Conservation (phyloP, 2,113 vertebrate species). For the Gymnarchus niloticus region DNA sequence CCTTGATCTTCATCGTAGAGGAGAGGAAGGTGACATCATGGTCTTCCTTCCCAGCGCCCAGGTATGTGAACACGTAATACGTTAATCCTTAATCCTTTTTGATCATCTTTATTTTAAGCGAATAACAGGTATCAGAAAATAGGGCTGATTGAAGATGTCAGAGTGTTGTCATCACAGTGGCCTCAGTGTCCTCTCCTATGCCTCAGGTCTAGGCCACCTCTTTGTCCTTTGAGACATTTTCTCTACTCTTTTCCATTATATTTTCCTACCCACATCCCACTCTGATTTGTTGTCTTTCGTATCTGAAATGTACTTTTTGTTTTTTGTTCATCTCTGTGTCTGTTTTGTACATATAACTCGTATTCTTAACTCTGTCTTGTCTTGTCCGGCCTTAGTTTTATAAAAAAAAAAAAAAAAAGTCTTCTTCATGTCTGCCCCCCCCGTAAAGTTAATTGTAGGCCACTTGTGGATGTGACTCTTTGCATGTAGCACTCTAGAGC, state of each 20-base stretch:
- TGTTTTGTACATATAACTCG: too few species aligned
- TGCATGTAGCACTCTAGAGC: not conserved
- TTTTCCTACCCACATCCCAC: not conserved
- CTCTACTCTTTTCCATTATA: not conserved
- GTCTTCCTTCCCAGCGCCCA: conserved; percentile 73
- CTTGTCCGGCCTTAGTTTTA: too few species aligned
- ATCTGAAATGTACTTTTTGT: not conserved
- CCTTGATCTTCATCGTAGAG: conserved; percentile 65
- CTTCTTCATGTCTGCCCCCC: not conserved
- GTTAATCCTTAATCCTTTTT: not conserved
- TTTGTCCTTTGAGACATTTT: not conserved
- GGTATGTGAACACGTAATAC: conserved; percentile 48
- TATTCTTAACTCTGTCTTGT: too few species aligned
- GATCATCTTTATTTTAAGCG: too few species aligned
- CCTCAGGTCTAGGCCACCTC: not conserved
- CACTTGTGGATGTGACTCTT: not conserved
- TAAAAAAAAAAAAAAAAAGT: too few species aligned
- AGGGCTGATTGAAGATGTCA: not conserved
- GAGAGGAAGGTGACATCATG: conserved; percentile 65
- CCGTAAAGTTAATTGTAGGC: too few species aligned
- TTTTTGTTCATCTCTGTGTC: too few species aligned
- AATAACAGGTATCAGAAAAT: too few species aligned
- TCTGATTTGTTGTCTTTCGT: not conserved
- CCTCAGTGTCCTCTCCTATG: not conserved
- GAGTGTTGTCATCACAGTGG: not conserved